Base-by-base conservation (phyloP, 2,113 vertebrate genomes). In the Psilopsiagon aymara region DNA sequence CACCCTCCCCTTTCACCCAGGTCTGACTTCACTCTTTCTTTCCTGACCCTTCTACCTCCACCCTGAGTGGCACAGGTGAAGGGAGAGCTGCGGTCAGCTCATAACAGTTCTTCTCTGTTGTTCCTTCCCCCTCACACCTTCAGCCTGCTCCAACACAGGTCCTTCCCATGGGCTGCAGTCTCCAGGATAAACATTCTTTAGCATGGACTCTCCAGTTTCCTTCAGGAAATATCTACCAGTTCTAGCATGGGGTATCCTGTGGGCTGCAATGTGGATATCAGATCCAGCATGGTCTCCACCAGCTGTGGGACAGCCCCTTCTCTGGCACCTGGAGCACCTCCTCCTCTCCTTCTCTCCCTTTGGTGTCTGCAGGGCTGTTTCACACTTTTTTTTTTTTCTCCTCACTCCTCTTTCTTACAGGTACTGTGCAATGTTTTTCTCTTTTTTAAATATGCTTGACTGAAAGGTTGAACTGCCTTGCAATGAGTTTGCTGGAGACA, bases 11-110 rank as follows among this genome's bases (percentile, higher is more conserved):
- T 82, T 68, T 31, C 5, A 11, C 5, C 12, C 14, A 35, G 13
- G 8, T 13, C 37, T 86, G 63, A 53, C 16, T 49, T 49, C 5
- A 27, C 4, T 79, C 10, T 20, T 70, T 75, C 27, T 5, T 37
- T 68, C 15, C 44, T 41, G 18, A 17, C 6, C 63, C 5, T 28
- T 82, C 13, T 39, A 7, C 9, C 23, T 71, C 11, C 4, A 5
- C 0, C 1, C 9, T 0, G 1, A 59, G 13, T 7, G 24, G 11
- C 47, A 5, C 8, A 53, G n/a, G 4, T 3, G 7, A 35, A 69
- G 31, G 12, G 0, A 3, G 13, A 41, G 24, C 27, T 73, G 7
- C 25, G 33, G 29, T 86, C 39, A 37, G 17, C 28, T 17, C 6
- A 1, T 37, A 66, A 31, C 4, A 28, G 3, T 24, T 53, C 7